Percentiles rank a stretch among this genome's conserved stretches.
Evolutionary conservation across 1,140 invertebrate genomes (phyloP).

Genomic region (Drosophila lacertosa): DNA sequence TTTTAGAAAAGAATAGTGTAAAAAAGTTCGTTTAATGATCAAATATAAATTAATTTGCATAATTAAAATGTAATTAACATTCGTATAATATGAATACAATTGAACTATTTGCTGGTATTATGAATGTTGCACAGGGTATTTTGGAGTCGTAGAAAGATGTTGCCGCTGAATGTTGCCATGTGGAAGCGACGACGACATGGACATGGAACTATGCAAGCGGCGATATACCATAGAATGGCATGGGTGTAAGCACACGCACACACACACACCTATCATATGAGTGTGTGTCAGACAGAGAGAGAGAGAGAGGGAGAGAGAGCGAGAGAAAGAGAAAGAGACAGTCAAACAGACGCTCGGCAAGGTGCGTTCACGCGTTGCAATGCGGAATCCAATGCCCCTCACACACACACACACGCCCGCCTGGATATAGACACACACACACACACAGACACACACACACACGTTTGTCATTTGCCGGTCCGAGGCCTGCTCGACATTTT

Average conservation of each 20-base stretch:
- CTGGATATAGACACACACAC: slow-evolving; percentile 17
- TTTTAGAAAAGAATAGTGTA: too few relatives aligned
- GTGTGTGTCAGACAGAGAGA: slow-evolving; percentile 25
- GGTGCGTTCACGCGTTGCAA: slow-evolving; percentile 80
- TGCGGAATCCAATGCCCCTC: slow-evolving; percentile 43
- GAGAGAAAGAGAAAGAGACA: slow-evolving; percentile 1
- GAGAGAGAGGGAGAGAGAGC: background rate
- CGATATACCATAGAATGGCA: slow-evolving; percentile 59
- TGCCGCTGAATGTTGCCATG: slow-evolving; percentile 53
- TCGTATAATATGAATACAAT: too few relatives aligned
- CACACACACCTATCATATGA: slow-evolving; percentile 9
- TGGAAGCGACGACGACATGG: slow-evolving; percentile 62
- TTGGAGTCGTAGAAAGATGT: background rate
- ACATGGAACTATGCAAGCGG: slow-evolving; percentile 73
- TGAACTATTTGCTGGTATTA: too few relatives aligned
- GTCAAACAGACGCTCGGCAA: slow-evolving; percentile 37
- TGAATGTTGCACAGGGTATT: slow-evolving; percentile 8
- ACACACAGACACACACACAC: slow-evolving; percentile 7
- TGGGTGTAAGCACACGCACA: slow-evolving; percentile 32
- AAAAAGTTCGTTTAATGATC: too few relatives aligned
- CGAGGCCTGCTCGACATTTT: slow-evolving; percentile 56
- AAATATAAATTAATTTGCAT: too few relatives aligned
- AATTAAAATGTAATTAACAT: too few relatives aligned
- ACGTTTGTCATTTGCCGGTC: slow-evolving; percentile 54
- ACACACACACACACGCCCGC: slow-evolving; percentile 5